Evolutionary conservation across 2,797 vertebrate genomes (phyloP), one percentile per base, ranked within the genome.

Genomic region (Spinibarbus caldwelli): DNA sequence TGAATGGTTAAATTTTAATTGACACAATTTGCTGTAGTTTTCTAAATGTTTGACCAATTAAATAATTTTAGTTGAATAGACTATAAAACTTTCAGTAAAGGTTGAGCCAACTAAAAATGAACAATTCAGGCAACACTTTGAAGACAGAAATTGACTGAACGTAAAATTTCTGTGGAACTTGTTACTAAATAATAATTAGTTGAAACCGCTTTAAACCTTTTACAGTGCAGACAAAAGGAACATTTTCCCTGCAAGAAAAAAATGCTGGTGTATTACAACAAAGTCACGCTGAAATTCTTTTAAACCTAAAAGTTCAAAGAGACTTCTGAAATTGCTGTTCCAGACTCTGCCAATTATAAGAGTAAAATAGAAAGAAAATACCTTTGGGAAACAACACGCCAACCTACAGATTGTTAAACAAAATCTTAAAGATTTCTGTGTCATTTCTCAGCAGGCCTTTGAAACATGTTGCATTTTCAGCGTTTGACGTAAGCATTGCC

Each of bases 381-480:
- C n/a, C 67, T 62, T 23, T 82, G 38, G 26, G 29, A 83, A 83
- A 82, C 80, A 73, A 83, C 34, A 68, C 17, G 4, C 5, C 8
- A 52, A 71, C 5, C 7, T 14, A 47, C 62, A 67, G 62, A 38
- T 80, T 67, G 43, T 68, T 17, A 6, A 82, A 71, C 47, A 75
- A 62, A 36, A 47, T 19, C 19, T 15, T 15, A 66, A 43, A 26
- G 70, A 62, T 38, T 64, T 83, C 10, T 38, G 2, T 34, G 36
- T 36, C 62, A 80, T 67, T 67, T 76, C 71, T 49, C 23, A 54
- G 7, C 45, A 54, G 14, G 12, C 45, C 17, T 75, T 76, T 34
- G n/a, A 84, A 84, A 54, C 45, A 54, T 49, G 41, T n/a, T 66
- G 31, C 49, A 78, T 78, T 70, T 78, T 43, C 36, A 70, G 75